phyloP scores from a whole-genome alignment of 2,113 vertebrate species.

The Choloepus hoffmanni region DNA sequence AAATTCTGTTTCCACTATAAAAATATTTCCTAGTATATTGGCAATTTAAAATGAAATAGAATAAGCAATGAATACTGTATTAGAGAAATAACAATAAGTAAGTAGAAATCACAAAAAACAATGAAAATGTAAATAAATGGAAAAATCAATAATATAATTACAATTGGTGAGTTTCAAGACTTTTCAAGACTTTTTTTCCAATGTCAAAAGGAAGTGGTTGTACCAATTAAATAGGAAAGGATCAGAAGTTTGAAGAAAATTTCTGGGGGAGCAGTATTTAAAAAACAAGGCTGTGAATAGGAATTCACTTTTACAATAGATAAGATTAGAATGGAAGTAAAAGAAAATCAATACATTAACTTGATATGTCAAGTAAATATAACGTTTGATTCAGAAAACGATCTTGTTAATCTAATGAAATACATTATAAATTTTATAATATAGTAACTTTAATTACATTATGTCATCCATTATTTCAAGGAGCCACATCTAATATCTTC shows the following conservation, averaged over 20 bases:
- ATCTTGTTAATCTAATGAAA: neutral
- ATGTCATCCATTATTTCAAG: neutral
- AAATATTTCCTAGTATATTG: neutral
- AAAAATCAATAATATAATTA: neutral
- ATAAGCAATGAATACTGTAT: neutral
- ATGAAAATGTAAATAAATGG: neutral
- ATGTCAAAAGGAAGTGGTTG: neutral
- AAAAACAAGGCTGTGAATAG: neutral
- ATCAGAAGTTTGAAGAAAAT: neutral
- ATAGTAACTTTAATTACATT: slow-evolving; percentile 15
- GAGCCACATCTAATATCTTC: neutral
- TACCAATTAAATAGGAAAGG: neutral
- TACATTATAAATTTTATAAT: neutral
- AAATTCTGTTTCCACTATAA: neutral
- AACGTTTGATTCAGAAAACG: slow-evolving; percentile 3
- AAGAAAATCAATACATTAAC: neutral
- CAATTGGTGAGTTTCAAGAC: neutral
- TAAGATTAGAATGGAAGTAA: neutral
- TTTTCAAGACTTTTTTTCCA: neutral
- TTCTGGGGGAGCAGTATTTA: neutral
- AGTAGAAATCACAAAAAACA: neutral
- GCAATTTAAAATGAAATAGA: neutral
- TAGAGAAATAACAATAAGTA: neutral
- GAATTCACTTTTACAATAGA: neutral
- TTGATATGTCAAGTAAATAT: neutral